Evolutionary conservation across 2,888 invertebrate genomes (phyloP).

Genomic region (Ommatoiulus sabulosus): DNA sequence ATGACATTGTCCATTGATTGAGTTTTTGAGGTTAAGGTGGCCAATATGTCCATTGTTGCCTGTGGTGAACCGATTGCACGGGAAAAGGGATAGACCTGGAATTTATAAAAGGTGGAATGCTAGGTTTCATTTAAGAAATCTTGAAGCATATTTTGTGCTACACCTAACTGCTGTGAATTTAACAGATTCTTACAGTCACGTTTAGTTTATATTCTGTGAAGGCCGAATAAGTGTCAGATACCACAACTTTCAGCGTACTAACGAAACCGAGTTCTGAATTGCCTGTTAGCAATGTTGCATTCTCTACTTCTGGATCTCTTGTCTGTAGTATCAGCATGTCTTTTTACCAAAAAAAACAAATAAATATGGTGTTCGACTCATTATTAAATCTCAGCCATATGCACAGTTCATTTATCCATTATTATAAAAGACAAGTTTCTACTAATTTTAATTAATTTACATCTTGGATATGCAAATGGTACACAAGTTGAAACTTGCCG

Average conservation of each 20-base stretch:
- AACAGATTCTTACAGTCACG: slow-evolving; percentile 8
- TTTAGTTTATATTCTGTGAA: slow-evolving; percentile 9
- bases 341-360: neutral
- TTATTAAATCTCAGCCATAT: too few relatives aligned
- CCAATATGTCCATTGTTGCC: neutral
- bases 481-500: too few relatives aligned
- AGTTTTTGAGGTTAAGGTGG: neutral
- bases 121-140: neutral
- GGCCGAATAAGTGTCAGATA: slow-evolving; percentile 3
- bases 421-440: too few relatives aligned
- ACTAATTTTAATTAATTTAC: too few relatives aligned
- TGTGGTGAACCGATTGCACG: neutral
- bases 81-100: slow-evolving; percentile 27
- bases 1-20: neutral
- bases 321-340: neutral
- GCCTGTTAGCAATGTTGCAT: neutral
- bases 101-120: neutral
- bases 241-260: slow-evolving; percentile 1
- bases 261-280: neutral
- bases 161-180: neutral
- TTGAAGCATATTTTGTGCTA: neutral
- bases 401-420: too few relatives aligned
- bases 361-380: too few relatives aligned
- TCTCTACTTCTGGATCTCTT: slow-evolving; percentile 11
- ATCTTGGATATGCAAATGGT: too few relatives aligned